Base-by-base conservation (phyloP, 2,797 vertebrate genomes). In the Cynopterus sphinx region DNA sequence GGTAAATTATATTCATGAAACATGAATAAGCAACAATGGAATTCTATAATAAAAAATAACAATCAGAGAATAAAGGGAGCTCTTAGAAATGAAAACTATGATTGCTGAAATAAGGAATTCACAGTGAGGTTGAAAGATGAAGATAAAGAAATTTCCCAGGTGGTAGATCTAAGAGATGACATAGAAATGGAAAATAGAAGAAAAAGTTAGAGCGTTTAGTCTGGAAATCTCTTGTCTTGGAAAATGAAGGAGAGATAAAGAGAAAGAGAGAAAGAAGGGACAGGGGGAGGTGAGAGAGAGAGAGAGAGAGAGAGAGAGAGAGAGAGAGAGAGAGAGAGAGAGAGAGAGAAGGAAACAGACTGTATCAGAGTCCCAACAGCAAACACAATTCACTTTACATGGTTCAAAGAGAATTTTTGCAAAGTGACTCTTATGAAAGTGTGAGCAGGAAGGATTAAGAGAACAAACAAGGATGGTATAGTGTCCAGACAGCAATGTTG, bases 31-130 rank as follows among this genome's bases (percentile, higher is more conserved):
- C 12, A 63, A 68, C 28, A 87, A 39, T 73, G 43, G 59, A 74
- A 82, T 73, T 51, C 41, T 92, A 46, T 46, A 31, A 79, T 63
- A 43, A 89, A 78, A 83, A 33, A n/a, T 10, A 78, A 46, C 90
- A 28, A 91, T 79, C 6, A 81, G 10, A 73, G 41, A 84, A 90
- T 77, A 87, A 95, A 77, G 0, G 51, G 67, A 84, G 12, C 15
- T 81, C 67, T 92, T 85, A 9, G 49, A 90, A 92, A 90, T 90
- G 39, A 92, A 95, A 91, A 79, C 81, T 61, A 85, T 21, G 53
- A 82, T 81, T 74, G 65, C 65, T 93, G 84, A 96, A 87, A 68
- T 68, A 90, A 71, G 87, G 91, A 88, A 94, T 90, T 86, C 39
- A 57, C 57, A 90, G 39, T 87, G n/a, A 11, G 12, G n/a, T 63